These are phyloP conservation scores for Halesus radiatus DNA, from an alignment of 1,140 invertebrate species.

Conservation along the genomic window DNA sequence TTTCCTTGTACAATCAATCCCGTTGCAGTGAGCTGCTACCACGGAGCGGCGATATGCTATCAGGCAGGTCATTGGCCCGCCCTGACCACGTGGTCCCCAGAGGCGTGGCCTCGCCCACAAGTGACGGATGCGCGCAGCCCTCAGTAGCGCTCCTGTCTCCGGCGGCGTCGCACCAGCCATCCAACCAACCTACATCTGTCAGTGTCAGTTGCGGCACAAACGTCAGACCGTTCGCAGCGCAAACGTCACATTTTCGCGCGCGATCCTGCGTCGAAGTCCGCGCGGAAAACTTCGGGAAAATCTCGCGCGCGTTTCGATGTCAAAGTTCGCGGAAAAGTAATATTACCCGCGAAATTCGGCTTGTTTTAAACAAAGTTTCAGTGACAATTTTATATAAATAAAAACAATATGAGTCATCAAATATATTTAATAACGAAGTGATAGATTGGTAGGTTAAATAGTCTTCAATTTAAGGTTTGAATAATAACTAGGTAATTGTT, in stretches of 20 bases:
- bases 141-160: not conserved
- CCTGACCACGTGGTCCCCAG: not conserved
- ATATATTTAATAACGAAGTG: too few species aligned
- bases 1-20: not conserved
- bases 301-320: not conserved
- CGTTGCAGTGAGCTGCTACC: not conserved
- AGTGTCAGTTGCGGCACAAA: not conserved
- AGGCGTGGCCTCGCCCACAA: not conserved
- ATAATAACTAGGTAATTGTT: too few species aligned
- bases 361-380: not conserved
- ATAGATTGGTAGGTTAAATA: too few species aligned
- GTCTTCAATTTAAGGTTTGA: too few species aligned
- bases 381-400: not conserved
- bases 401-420: too few species aligned
- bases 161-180: not conserved
- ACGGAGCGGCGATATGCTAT: slow-evolving; percentile 21
- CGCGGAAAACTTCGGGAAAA: not conserved
- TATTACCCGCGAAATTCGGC: not conserved
- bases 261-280: not conserved
- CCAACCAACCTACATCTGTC: not conserved
- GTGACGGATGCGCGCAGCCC: not conserved
- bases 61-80: slow-evolving; percentile 34
- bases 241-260: slow-evolving; percentile 5
- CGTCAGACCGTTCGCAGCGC: not conserved
- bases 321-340: not conserved